Percentiles rank a stretch among this genome's conserved stretches.
phyloP scores from a whole-genome alignment of 2,888 invertebrate genomes.

The Cephus pygmeus region DNA sequence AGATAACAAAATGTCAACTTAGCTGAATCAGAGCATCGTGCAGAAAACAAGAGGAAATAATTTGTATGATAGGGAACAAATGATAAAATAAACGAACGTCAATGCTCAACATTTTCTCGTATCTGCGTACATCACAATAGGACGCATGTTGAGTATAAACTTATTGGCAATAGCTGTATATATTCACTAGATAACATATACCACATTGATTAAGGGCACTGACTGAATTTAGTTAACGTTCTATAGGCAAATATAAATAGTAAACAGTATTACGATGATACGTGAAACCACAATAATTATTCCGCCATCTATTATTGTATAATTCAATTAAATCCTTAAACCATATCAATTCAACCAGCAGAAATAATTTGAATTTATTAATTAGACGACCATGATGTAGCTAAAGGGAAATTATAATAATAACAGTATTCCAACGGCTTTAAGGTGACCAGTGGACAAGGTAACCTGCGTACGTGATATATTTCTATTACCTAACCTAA shows the following conservation, averaged over 20 bases:
- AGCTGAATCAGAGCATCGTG: not conserved
- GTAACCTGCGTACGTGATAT: not conserved
- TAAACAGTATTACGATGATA: not conserved
- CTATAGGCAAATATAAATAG: too few relatives aligned
- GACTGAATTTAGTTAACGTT: not conserved
- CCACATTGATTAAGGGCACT: not conserved
- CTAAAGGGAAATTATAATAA: not conserved
- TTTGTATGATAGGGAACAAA: not conserved
- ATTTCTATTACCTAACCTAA: not conserved
- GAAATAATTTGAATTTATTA: not conserved
- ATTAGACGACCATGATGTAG: not conserved
- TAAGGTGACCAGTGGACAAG: not conserved
- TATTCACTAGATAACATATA: not conserved
- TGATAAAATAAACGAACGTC: not conserved
- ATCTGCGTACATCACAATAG: not conserved
- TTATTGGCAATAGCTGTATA: not conserved
- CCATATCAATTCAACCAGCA: not conserved
- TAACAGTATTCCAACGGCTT: not conserved
- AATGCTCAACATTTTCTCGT: not conserved
- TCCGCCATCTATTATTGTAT: not conserved
- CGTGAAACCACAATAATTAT: not conserved
- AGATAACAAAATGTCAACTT: not conserved
- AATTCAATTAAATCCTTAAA: not conserved
- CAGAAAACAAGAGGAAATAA: not conserved
- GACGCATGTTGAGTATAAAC: not conserved